Evolutionary conservation across 2,113 vertebrate species (phyloP).

Genomic region (Crotalus helleri): DNA sequence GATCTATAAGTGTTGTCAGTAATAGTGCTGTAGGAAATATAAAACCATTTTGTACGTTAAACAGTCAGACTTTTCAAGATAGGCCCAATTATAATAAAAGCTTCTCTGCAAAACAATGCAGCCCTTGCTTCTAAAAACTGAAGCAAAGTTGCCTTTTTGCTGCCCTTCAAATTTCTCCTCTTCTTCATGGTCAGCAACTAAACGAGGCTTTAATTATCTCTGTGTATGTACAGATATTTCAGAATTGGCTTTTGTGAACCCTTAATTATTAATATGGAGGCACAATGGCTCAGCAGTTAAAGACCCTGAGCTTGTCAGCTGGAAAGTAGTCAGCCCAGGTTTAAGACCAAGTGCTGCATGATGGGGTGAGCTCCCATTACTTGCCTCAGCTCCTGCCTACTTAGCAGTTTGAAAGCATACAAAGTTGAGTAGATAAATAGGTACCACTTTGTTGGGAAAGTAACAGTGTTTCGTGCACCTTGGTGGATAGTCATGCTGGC

Average conservation of each 20-base stretch:
- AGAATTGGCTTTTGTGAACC: not conserved
- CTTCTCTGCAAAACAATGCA: not conserved
- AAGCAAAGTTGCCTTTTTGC: not conserved
- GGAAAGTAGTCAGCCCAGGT: not conserved
- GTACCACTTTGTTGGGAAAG: not conserved
- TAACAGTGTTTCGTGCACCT: not conserved
- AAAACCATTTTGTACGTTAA: too few relatives aligned
- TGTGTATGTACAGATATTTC: not conserved
- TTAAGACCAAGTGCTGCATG: not conserved
- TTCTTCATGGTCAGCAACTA: not conserved
- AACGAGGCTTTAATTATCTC: not conserved
- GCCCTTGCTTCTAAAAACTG: not conserved
- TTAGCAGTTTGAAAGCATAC: not conserved
- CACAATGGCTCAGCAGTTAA: not conserved
- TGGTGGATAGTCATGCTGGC: not conserved
- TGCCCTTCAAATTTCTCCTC: not conserved
- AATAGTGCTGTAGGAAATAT: not conserved
- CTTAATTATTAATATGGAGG: not conserved
- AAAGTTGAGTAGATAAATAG: not conserved
- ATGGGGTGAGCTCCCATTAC: not conserved
- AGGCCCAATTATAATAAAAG: not conserved
- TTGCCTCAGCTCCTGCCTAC: not conserved
- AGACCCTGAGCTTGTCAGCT: not conserved
- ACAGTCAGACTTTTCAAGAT: not conserved
- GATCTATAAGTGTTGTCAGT: not conserved